Base-by-base conservation (phyloP, 1,140 invertebrate species). In the Zaprionus africanus region DNA sequence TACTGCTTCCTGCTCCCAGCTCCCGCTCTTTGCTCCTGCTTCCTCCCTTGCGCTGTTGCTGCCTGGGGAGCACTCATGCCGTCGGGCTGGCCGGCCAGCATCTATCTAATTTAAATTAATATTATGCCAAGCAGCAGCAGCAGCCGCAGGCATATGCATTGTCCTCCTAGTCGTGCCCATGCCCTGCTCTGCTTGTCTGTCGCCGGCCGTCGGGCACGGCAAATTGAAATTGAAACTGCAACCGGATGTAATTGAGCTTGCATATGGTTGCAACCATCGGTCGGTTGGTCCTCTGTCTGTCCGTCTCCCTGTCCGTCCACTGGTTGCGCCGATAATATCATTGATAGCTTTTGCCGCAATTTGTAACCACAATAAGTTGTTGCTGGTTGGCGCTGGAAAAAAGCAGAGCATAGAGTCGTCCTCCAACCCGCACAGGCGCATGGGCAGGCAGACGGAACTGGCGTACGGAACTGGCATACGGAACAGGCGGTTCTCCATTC, bases 161-260 rank as follows among this genome's bases (percentile, higher is more conserved):
- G 76, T 76, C 79, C 78, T 78, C 34, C 34, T 46, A 63, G 66
- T 81, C 60, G 73, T 81, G 28, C 28, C 15, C 4, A 7, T 31
- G 24, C 46, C 22, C 22, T 12, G 46, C 17, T 11, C 5, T 9
- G n/a, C n/a, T n/a, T n/a, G 2, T 12, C 17, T 22, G 17, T 19
- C 41, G 41, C 9, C 41, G 5, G 46, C 19, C 46, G 5, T 22
- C 22, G 72, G 72, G 34, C 71, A 81, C 56, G 78, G 78, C 78
- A 88, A 88, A 88, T 90, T 88, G 84, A 88, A 88, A 88, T 88
- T 90, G 85, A 90, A 88, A 88, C 84, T 88, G 82, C 84, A 88
- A 90, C 84, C 84, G 84, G 84, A 88, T 90, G 85, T 88, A 88
- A 88, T 88, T 90, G 84, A 82, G 84, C 85, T 76, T 90, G 85